Conservation (phyloP, 2,113 vertebrate genomes). For the Peucedramus taeniatus region DNA sequence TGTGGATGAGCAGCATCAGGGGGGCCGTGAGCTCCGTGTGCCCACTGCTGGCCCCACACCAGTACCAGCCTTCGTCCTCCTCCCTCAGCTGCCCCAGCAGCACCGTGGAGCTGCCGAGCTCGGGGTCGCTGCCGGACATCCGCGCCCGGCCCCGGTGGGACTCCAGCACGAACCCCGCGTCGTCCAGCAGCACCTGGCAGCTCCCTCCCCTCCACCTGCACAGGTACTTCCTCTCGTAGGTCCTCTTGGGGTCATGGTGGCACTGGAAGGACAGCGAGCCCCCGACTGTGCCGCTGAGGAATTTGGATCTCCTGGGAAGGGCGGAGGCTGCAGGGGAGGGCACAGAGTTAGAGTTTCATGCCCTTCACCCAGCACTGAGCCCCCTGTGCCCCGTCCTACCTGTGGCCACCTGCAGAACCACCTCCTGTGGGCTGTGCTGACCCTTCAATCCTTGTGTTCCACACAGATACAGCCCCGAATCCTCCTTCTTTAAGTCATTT, state of each 20-base stretch:
- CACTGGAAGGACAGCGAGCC: neutral
- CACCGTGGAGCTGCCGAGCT: neutral
- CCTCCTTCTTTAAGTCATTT: conserved; percentile 12
- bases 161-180: neutral
- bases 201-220: conserved; percentile 21
- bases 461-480: conserved; percentile 46
- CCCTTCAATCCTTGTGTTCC: neutral
- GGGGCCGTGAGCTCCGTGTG: neutral
- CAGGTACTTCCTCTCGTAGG: neutral
- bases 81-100: neutral
- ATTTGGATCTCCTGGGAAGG: neutral
- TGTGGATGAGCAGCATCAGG: neutral
- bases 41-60: neutral
- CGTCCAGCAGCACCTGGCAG: neutral
- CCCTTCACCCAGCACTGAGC: fast-evolving
- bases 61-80: conserved; percentile 47
- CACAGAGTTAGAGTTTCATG: fast-evolving
- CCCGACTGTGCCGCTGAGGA: neutral
- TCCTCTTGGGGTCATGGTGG: neutral
- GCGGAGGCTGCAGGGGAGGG: neutral
- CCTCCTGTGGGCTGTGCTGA: fast-evolving
- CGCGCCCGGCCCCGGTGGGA: neutral
- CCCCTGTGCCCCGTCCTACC: neutral
- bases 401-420: conserved; percentile 21
- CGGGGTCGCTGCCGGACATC: neutral